Evolutionary conservation across 2,113 vertebrate species (phyloP).

Genomic region (Megaleporinus macrocephalus): DNA sequence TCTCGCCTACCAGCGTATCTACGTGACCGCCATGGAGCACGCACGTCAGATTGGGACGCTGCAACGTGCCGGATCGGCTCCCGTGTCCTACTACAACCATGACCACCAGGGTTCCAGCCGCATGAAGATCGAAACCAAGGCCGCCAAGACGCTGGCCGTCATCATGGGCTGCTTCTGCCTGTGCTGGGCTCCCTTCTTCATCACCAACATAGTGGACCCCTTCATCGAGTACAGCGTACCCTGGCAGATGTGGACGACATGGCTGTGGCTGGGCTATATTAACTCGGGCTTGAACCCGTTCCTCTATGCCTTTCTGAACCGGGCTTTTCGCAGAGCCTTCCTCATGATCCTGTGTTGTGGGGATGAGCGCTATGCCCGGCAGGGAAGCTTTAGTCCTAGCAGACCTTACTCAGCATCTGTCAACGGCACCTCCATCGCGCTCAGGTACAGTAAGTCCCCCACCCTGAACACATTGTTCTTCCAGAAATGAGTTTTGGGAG

Average conservation of each 20-base stretch:
- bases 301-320: constrained; percentile 82
- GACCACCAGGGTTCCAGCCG: constrained; percentile 68
- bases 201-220: constrained; percentile 83
- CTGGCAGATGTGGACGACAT: constrained; percentile 82
- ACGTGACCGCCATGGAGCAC: constrained; percentile 80
- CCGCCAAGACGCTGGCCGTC: constrained; percentile 80
- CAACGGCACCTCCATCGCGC: constrained; percentile 80
- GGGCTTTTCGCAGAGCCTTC: constrained; percentile 81
- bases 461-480: constrained; percentile 25
- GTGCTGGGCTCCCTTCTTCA: constrained; percentile 82
- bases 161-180: constrained; percentile 85
- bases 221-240: constrained; percentile 81
- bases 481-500: constrained; percentile 38
- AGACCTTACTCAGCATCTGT: constrained; percentile 69
- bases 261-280: constrained; percentile 83
- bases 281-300: constrained; percentile 84
- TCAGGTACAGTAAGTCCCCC: constrained; percentile 71
- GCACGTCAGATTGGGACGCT: constrained; percentile 79
- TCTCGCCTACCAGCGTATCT: constrained; percentile 82
- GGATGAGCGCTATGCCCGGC: constrained; percentile 69
- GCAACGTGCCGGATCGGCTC: constrained; percentile 77
- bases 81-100: constrained; percentile 43
- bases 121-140: constrained; percentile 81
- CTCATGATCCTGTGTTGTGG: constrained; percentile 81
- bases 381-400: constrained; percentile 68